Percentiles rank a stretch among this genome's conserved stretches.
Conservation (phyloP, 2,797 vertebrate genomes). For the Anguilla anguilla region DNA sequence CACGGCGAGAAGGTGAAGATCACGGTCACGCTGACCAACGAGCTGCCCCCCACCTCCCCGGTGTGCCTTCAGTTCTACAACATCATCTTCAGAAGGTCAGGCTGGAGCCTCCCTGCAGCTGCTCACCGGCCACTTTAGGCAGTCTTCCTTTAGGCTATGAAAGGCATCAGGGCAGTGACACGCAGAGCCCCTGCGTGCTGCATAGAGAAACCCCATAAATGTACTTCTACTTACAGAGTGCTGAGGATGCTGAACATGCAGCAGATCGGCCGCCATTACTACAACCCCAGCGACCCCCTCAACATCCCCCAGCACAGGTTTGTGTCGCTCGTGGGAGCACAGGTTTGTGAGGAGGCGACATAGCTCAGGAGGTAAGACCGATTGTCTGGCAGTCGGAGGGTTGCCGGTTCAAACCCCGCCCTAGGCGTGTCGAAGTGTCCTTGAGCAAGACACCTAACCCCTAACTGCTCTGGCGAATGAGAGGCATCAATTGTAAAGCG, state of each 20-base stretch:
- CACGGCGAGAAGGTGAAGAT: constrained; percentile 84
- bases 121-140: not conserved
- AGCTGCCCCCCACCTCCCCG: constrained; percentile 88
- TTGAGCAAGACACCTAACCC: too few species aligned
- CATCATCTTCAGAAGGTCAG: constrained; percentile 89
- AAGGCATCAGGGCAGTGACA: not conserved
- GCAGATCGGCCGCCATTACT: constrained; percentile 94
- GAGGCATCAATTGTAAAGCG: too few species aligned
- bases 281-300: constrained; percentile 84
- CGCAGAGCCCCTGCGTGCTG: not conserved
- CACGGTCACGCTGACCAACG: constrained; percentile 86
- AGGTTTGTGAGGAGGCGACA: too few species aligned
- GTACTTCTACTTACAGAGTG: constrained; percentile 68
- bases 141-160: not conserved
- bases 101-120: not conserved
- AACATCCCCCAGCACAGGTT: constrained; percentile 87
- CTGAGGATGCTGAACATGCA: constrained; percentile 91
- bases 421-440: too few species aligned
- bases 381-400: too few species aligned
- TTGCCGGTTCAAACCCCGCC: too few species aligned
- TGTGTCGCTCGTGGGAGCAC: constrained; percentile 22
- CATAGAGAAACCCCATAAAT: not conserved
- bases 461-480: too few species aligned
- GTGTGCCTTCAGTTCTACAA: constrained; percentile 95
- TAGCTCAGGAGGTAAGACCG: too few species aligned